Base-by-base conservation (phyloP, 2,888 invertebrate genomes). In the Trypoxylon attenuatum region DNA sequence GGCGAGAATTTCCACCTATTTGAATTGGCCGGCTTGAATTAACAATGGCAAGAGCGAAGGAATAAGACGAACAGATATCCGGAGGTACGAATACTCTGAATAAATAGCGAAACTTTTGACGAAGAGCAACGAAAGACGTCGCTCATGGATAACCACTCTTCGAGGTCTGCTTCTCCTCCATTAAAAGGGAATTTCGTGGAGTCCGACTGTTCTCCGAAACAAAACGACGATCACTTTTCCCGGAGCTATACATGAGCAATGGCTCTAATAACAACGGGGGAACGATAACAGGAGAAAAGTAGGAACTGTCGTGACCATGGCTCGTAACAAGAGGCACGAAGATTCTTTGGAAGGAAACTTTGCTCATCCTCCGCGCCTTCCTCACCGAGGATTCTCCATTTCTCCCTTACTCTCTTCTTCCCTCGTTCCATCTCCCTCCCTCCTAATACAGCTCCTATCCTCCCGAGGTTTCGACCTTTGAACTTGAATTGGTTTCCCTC, bases 321-420 rank as follows among this genome's bases (percentile, higher is more conserved):
- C 54, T 59, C 54, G 50, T 64, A 64, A 64, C 49, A 54, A 46
- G 21, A 45, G 45, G 38, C 41, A 64, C 45, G 46, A 39, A 51
- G 54, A 65, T 54, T 59, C 59, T 41, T 41, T 19, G 50, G 54
- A 64, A 52, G 45, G 45, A 59, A 64, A 64, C 54, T 64, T 58
- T 5, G 47, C 58, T 50, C 58, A 43, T 50, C 63, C 49, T 49
- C n/a, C 16, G 45, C 59, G 33, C 45, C 50, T 45, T 21, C 59
- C 45, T 29, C 27, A 21, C 2, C 53, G 47, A 46, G 52, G 29
- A 59, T 47, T 47, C 29, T 41, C 33, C 16, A 27, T 60, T 16
- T 41, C 53, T 13, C 27, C 27, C 41, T 27, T 27, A 1, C 6
- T 15, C 41, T 49, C 21, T 15, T 18, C 29, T 29, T 6, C 19